These are phyloP conservation scores for Agrochola lychnidis DNA, from an alignment of 2,888 invertebrate species.

Conservation along the genomic window DNA sequence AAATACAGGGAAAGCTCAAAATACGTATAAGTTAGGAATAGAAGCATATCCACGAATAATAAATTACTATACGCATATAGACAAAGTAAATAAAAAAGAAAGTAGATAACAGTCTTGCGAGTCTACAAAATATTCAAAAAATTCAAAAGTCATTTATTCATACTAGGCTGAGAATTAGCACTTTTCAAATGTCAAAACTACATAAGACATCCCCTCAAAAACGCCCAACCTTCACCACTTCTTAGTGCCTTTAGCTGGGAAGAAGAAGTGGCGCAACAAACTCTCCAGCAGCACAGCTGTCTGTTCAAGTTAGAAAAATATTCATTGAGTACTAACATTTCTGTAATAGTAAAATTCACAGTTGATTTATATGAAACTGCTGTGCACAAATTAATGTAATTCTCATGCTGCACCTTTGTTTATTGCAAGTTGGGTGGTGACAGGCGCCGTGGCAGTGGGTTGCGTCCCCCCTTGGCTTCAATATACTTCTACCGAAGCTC, in stretches of 20 bases:
- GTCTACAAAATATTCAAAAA: not conserved
- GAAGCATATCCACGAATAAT: too few species aligned
- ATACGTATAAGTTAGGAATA: not conserved
- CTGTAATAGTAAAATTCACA: conserved; percentile 2
- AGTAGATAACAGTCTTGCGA: not conserved
- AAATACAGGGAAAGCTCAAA: not conserved
- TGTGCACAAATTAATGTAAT: not conserved
- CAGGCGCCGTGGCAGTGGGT: conserved; percentile 62
- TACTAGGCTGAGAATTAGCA: too few species aligned
- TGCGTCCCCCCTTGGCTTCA: conserved; percentile 61
- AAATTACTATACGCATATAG: not conserved
- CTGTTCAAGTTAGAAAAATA: too few species aligned
- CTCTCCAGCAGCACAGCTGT: too few species aligned
- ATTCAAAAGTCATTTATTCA: too few species aligned
- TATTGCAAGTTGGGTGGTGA: conserved; percentile 56
- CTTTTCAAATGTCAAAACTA: too few species aligned
- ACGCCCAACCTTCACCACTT: too few species aligned
- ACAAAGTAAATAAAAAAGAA: not conserved
- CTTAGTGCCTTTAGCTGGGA: too few species aligned
- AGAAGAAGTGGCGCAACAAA: too few species aligned
- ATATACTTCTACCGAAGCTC: conserved; percentile 52
- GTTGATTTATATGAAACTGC: not conserved
- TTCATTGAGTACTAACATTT: not conserved
- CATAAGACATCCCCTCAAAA: too few species aligned
- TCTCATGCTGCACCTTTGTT: conserved; percentile 29